phyloP scores from a whole-genome alignment of 2,797 vertebrate genomes.

The Borostomias antarcticus region DNA sequence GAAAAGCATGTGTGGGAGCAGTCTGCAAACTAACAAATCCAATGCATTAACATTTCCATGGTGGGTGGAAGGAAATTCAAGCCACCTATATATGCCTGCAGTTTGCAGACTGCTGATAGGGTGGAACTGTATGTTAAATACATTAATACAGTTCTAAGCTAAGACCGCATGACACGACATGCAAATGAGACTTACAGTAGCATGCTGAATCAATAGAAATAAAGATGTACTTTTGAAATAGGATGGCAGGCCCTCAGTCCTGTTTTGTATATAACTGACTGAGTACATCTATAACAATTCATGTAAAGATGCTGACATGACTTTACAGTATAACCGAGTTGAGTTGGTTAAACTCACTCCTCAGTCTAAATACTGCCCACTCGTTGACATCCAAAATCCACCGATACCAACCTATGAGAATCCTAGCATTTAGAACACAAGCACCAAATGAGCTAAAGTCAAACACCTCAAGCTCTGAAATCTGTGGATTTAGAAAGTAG shows the following conservation, averaged over 20 bases:
- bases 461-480: too few species aligned
- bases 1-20: neutral
- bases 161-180: conserved; percentile 32
- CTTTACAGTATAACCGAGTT: too few species aligned
- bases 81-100: too few species aligned
- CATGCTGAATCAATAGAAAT: conserved; percentile 62
- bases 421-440: too few species aligned
- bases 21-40: neutral
- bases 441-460: too few species aligned
- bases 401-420: too few species aligned
- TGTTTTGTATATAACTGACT: conserved; percentile 30
- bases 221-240: conserved; percentile 60
- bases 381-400: too few species aligned
- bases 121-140: neutral
- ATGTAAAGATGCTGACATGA: too few species aligned
- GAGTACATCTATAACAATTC: conserved; percentile 49
- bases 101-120: neutral
- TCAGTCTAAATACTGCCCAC: too few species aligned
- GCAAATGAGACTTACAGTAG: conserved; percentile 30
- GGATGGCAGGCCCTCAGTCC: conserved; percentile 33
- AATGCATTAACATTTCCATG: neutral
- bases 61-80: neutral
- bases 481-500: too few species aligned
- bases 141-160: conserved; percentile 31
- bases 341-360: too few species aligned